Evolutionary conservation across 2,113 vertebrate species (phyloP).

Genomic region (western clawed frog (Xenopus tropicalis)): DNA sequence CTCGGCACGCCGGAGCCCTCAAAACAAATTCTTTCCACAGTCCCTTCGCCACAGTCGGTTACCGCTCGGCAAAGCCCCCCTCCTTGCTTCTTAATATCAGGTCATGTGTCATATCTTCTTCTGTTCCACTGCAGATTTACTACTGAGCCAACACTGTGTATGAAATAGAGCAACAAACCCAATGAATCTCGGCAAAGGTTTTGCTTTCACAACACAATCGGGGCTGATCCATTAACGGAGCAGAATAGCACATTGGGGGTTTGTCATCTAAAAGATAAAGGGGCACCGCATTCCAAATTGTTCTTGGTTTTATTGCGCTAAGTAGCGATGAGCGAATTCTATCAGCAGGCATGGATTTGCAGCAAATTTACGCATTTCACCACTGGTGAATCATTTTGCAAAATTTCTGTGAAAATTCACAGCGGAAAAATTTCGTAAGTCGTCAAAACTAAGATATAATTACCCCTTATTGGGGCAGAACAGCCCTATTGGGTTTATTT

Average conservation of each 20-base stretch:
- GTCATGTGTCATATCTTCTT: conserved; percentile 54
- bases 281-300: too few relatives aligned
- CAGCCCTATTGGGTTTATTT: too few relatives aligned
- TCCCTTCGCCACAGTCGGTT: conserved; percentile 51
- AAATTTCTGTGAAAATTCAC: too few relatives aligned
- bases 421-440: too few relatives aligned
- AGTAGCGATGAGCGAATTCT: too few relatives aligned
- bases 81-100: conserved; percentile 49
- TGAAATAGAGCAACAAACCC: conserved; percentile 46
- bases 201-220: not conserved
- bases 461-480: too few relatives aligned
- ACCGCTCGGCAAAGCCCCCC: conserved; percentile 31
- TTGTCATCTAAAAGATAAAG: too few relatives aligned
- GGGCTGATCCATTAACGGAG: not conserved
- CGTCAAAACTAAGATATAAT: too few relatives aligned
- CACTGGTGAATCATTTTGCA: too few relatives aligned
- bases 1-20: conserved; percentile 46
- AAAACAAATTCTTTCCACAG: conserved; percentile 52
- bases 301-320: too few relatives aligned
- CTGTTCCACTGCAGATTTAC: conserved; percentile 53
- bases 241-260: not conserved
- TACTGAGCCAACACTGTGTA: conserved; percentile 60
- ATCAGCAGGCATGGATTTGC: too few relatives aligned
- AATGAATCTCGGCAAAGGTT: conserved; percentile 21
- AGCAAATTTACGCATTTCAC: too few relatives aligned